A percentile compares a stretch with the other conserved stretches of the same genome.
Evolutionary conservation across 2,113 vertebrate species (phyloP).

Genomic region (Nerophis lumbriciformis): DNA sequence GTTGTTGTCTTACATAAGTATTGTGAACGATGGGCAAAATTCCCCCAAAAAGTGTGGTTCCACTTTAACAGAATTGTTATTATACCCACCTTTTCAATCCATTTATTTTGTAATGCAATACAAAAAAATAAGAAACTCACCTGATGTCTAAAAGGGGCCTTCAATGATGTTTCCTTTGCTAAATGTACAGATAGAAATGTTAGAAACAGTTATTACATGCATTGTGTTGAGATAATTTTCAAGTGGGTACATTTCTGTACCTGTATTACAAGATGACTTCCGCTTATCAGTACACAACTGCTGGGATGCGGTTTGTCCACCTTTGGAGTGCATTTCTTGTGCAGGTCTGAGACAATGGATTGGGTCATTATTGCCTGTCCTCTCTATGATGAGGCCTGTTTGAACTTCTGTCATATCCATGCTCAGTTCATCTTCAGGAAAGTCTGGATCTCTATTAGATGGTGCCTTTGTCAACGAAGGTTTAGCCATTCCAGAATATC

Average conservation of each 20-base stretch:
- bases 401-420: conserved; percentile 37
- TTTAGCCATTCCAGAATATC: background rate
- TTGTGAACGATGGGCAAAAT: no score
- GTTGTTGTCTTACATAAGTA: no score
- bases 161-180: conserved; percentile 22
- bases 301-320: background rate
- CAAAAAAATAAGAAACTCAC: conserved; percentile 15
- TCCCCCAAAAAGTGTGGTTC: no score
- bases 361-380: conserved; percentile 14
- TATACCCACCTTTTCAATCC: background rate
- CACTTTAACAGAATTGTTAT: no score
- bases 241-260: background rate
- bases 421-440: conserved; percentile 24
- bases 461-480: background rate
- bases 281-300: conserved; percentile 9
- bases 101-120: background rate
- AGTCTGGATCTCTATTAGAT: conserved; percentile 21
- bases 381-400: conserved; percentile 14
- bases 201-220: background rate
- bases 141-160: conserved; percentile 14
- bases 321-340: conserved; percentile 28
- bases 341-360: conserved; percentile 42
- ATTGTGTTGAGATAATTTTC: background rate
- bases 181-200: conserved; percentile 2
- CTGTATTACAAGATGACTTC: conserved; percentile 1